A percentile compares a stretch with the other conserved stretches of the same genome.
Evolutionary conservation across 2,888 invertebrate genomes (phyloP).

Genomic region (Protophormia terraenovae): DNA sequence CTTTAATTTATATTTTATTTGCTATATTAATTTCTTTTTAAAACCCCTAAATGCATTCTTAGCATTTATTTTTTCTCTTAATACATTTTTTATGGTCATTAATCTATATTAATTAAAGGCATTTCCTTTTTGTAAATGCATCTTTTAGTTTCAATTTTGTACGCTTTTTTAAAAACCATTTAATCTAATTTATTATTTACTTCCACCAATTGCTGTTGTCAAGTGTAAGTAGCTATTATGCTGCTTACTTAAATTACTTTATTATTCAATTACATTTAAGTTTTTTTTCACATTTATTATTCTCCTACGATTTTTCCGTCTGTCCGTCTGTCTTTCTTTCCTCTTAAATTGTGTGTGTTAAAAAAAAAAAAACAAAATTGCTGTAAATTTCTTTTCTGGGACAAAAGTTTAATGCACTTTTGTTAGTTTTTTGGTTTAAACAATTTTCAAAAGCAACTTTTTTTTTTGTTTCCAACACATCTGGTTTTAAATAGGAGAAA

Average conservation of each 20-base stretch:
- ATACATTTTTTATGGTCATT: constrained; percentile 35
- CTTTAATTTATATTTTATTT: too few relatives aligned
- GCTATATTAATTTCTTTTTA: not conserved
- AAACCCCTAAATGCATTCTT: not conserved
- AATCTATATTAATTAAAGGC: constrained; percentile 56
- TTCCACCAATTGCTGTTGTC: constrained; percentile 46
- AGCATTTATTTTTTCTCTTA: constrained; percentile 41
- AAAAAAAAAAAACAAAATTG: constrained; percentile 15
- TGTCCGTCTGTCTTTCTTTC: not conserved
- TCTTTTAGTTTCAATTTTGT: not conserved
- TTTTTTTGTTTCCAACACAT: constrained; percentile 27
- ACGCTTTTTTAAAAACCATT: not conserved
- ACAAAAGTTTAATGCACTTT: constrained; percentile 65
- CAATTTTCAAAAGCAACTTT: not conserved
- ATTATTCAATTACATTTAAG: constrained; percentile 46
- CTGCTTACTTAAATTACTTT: constrained; percentile 61
- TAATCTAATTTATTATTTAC: constrained; percentile 50
- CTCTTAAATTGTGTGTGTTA: not conserved
- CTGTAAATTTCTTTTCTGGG: constrained; percentile 54
- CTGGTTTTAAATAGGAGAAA: constrained; percentile 49
- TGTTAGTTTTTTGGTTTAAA: not conserved
- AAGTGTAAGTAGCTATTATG: constrained; percentile 52
- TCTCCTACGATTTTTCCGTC: constrained; percentile 25
- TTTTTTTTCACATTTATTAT: constrained; percentile 34
- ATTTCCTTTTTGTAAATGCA: constrained; percentile 48